Evolutionary conservation across 2,888 invertebrate species (phyloP).

Genomic region (Ophioninae sp.): DNA sequence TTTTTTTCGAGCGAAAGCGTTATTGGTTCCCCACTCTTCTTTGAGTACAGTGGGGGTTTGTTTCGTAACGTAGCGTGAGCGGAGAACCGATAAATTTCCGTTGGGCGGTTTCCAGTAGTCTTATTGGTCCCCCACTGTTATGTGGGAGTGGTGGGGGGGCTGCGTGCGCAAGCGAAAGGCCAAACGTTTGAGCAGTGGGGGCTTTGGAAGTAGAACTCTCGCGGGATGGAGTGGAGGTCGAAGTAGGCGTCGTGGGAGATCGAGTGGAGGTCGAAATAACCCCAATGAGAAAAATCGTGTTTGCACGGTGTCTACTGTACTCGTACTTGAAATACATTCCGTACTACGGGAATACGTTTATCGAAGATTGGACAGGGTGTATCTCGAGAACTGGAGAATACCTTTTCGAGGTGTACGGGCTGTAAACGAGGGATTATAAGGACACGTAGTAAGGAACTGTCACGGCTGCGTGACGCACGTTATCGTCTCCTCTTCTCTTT

Average conservation of each 20-base stretch:
- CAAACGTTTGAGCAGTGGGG: no score
- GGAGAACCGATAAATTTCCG: not conserved
- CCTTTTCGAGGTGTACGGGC: not conserved
- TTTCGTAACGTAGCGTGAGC: not conserved
- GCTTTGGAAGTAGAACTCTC: no score
- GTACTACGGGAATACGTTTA: constrained; percentile 32
- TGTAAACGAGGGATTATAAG: not conserved
- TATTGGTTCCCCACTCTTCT: not conserved
- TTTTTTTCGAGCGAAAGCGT: not conserved
- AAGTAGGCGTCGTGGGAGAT: not conserved
- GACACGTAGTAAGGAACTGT: constrained; percentile 9
- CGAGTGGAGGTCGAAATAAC: not conserved
- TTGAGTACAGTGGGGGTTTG: not conserved
- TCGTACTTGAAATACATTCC: constrained; percentile 27
- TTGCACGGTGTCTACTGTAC: constrained; percentile 22
- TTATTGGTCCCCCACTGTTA: not conserved
- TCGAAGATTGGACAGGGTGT: constrained; percentile 21
- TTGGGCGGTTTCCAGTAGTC: not conserved
- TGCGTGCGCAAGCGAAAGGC: not conserved
- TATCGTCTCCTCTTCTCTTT: constrained; percentile 4
- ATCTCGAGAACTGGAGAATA: constrained; percentile 30
- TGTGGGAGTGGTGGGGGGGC: not conserved
- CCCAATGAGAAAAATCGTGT: not conserved
- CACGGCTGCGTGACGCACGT: constrained; percentile 15
- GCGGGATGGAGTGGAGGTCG: not conserved